Evolutionary conservation across 2,888 invertebrate genomes (phyloP).

Genomic region (Papilio protenor): DNA sequence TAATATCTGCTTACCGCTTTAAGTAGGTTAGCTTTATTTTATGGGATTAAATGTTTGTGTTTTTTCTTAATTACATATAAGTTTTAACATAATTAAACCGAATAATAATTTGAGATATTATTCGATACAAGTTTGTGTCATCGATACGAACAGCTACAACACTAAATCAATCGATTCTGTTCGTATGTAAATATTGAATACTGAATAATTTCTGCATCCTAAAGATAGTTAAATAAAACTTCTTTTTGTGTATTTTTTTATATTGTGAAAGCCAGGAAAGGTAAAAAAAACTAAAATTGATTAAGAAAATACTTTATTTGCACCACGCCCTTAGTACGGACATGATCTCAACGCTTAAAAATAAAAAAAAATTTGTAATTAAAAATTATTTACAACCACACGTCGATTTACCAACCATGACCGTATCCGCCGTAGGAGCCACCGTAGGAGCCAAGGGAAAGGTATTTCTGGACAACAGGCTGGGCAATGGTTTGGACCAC

Average conservation of each 20-base stretch:
- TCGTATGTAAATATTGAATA: constrained; percentile 29
- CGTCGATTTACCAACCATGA: constrained; percentile 70
- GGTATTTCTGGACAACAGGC: constrained; percentile 55
- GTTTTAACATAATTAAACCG: no score
- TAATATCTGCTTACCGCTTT: neutral
- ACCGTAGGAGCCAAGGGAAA: constrained; percentile 56
- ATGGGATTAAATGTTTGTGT: neutral
- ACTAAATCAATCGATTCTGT: constrained; percentile 24
- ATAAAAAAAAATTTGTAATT: constrained; percentile 47
- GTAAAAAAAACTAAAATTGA: constrained; percentile 60
- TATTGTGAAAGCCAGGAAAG: neutral
- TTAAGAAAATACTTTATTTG: constrained; percentile 64
- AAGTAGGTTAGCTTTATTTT: neutral
- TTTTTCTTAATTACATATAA: no score
- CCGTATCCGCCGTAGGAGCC: constrained; percentile 56
- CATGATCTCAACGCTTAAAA: constrained; percentile 74
- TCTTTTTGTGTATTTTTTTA: neutral
- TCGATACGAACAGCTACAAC: constrained; percentile 18
- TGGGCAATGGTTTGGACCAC: constrained; percentile 65
- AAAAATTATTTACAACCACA: constrained; percentile 58
- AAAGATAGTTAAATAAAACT: constrained; percentile 26
- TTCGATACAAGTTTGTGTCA: neutral
- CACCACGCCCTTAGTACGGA: constrained; percentile 67
- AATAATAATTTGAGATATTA: neutral
- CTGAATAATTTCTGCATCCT: constrained; percentile 3